These are phyloP conservation scores for Dilophus febrilis DNA, from an alignment of 2,888 invertebrate species.

Conservation along the genomic window DNA sequence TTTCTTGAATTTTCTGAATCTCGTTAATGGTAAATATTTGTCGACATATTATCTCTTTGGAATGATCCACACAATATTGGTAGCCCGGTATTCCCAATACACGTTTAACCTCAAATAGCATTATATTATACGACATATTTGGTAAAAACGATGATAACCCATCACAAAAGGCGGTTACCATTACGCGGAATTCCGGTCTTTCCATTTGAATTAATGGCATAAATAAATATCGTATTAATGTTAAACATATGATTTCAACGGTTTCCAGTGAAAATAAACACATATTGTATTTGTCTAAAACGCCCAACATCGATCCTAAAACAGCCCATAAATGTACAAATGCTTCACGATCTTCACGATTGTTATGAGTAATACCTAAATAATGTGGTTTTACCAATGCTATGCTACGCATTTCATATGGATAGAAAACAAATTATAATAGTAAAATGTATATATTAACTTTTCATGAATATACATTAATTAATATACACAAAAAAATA, in stretches of 20 bases:
- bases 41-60: constrained; percentile 6
- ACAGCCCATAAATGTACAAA: constrained; percentile 65
- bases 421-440: too few relatives aligned
- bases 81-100: constrained; percentile 11
- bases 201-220: constrained; percentile 12
- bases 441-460: too few relatives aligned
- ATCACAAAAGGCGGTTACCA: constrained; percentile 8
- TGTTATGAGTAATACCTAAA: constrained; percentile 41
- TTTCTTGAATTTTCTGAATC: too few relatives aligned
- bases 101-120: constrained; percentile 8
- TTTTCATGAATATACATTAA: too few relatives aligned
- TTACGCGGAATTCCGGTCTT: constrained; percentile 8
- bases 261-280: constrained; percentile 9
- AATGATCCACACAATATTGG: constrained; percentile 9
- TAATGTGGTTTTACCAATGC: constrained; percentile 38
- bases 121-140: constrained; percentile 7
- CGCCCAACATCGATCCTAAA: constrained; percentile 55
- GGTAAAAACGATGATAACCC: constrained; percentile 9
- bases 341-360: constrained; percentile 47
- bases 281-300: constrained; percentile 37
- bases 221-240: constrained; percentile 10
- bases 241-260: constrained; percentile 8
- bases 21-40: constrained; percentile 10
- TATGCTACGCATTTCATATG: constrained; percentile 24
- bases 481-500: too few relatives aligned